Evolutionary conservation across 2,113 vertebrate genomes (phyloP).

Genomic region (Colinus virginianus): DNA sequence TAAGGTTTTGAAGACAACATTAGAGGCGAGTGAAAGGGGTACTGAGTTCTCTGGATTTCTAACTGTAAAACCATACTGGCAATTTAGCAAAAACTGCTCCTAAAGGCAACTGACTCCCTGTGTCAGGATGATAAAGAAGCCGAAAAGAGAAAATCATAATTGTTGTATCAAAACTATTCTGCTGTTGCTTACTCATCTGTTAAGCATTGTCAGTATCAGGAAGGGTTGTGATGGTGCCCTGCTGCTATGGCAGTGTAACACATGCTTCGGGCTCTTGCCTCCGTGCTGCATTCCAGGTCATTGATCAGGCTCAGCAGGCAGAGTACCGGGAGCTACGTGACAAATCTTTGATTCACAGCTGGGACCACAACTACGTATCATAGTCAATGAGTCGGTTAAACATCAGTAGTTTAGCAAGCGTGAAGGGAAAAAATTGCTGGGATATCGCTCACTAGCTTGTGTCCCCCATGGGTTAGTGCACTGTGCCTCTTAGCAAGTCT

Average conservation of each 20-base stretch:
- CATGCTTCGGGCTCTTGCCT: constrained; percentile 86
- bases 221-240: constrained; percentile 86
- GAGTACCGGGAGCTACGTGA: constrained; percentile 76
- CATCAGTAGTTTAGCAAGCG: constrained; percentile 84
- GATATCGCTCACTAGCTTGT: constrained; percentile 83
- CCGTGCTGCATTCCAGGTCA: constrained; percentile 87
- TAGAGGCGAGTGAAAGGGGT: neutral
- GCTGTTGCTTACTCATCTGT: constrained; percentile 89
- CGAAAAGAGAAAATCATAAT: constrained; percentile 74
- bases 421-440: constrained; percentile 75
- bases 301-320: constrained; percentile 82
- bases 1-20: neutral
- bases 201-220: constrained; percentile 82
- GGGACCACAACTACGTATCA: constrained; percentile 85
- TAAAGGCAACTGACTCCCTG: constrained; percentile 24
- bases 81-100: constrained; percentile 19
- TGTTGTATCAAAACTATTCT: constrained; percentile 71
- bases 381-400: constrained; percentile 88
- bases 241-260: constrained; percentile 86
- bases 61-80: neutral
- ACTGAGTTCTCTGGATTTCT: neutral
- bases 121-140: constrained; percentile 72
- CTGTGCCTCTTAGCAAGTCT: neutral
- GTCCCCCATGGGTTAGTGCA: constrained; percentile 17
- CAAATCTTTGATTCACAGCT: constrained; percentile 88